Evolutionary conservation across 2,888 invertebrate species (phyloP).

Genomic region (Phortica okadai): DNA sequence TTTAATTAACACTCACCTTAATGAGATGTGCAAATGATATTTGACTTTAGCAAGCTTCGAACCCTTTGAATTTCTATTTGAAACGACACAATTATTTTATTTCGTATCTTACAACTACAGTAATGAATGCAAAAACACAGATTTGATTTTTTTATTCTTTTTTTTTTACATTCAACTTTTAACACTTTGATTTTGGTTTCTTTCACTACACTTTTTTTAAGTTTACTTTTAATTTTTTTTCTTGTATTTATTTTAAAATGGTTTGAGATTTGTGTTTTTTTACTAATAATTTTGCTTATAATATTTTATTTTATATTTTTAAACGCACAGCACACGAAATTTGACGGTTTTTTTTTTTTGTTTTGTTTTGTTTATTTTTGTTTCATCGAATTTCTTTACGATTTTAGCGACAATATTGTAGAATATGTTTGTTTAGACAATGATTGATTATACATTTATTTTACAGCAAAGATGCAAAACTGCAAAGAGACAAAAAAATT

Average conservation of each 20-base stretch:
- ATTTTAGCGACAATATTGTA: neutral
- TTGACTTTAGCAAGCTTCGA: neutral
- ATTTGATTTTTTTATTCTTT: conserved; percentile 11
- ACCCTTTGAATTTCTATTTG: no score
- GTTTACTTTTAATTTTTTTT: neutral
- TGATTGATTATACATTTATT: conserved; percentile 7
- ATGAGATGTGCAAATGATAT: neutral
- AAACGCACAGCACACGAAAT: conserved; percentile 28
- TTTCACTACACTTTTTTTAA: neutral
- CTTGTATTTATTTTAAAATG: neutral
- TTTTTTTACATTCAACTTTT: neutral
- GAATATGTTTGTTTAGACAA: neutral
- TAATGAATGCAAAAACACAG: no score
- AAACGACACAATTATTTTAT: neutral
- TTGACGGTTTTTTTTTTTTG: conserved; percentile 25
- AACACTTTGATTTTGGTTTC: neutral
- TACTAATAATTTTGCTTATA: neutral
- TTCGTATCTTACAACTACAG: neutral
- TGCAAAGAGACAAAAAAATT: conserved; percentile 1
- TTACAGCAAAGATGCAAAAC: conserved; percentile 20
- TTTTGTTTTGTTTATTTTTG: conserved; percentile 19
- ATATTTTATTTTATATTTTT: conserved; percentile 1
- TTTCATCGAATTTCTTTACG: neutral
- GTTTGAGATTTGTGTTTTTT: neutral
- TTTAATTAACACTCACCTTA: neutral